Conservation (phyloP, 2,888 invertebrate genomes). For the Ormyrus rosae region DNA sequence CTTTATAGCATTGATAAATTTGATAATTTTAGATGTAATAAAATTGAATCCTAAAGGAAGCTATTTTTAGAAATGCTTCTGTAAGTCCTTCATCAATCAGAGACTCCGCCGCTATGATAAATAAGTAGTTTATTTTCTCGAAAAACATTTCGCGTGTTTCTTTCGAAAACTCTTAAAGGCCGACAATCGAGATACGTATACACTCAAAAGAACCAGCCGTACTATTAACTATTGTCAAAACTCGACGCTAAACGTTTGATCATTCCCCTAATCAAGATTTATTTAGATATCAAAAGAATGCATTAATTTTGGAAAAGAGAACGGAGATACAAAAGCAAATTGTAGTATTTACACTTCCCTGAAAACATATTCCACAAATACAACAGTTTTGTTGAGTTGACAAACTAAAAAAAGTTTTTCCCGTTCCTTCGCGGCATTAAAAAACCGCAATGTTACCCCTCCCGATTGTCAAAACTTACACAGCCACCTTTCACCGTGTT, state of each 20-base stretch:
- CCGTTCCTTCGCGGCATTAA: too few relatives aligned
- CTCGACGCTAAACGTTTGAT: slow-evolving; percentile 8
- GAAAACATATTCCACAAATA: too few relatives aligned
- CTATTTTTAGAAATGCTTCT: not conserved
- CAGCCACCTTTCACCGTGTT: not conserved
- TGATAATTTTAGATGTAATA: too few relatives aligned
- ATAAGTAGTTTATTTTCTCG: slow-evolving; percentile 48
- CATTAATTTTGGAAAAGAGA: too few relatives aligned
- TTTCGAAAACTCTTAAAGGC: slow-evolving; percentile 17
- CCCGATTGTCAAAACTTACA: not conserved
- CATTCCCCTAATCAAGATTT: not conserved
- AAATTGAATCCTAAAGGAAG: too few relatives aligned
- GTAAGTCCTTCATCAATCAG: slow-evolving; percentile 20
- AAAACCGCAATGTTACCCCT: too few relatives aligned
- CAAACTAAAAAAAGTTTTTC: too few relatives aligned
- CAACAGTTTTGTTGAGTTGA: too few relatives aligned
- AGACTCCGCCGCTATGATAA: not conserved
- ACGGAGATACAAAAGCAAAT: too few relatives aligned
- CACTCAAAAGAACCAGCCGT: not conserved
- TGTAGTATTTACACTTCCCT: too few relatives aligned
- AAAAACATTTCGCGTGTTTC: slow-evolving; percentile 39
- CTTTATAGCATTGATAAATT: not conserved
- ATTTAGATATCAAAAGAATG: too few relatives aligned
- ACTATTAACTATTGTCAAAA: slow-evolving; percentile 31
- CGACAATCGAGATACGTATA: slow-evolving; percentile 4